Conservation (phyloP, 2,113 vertebrate genomes). For the Cyprinodon brontotheroides region DNA sequence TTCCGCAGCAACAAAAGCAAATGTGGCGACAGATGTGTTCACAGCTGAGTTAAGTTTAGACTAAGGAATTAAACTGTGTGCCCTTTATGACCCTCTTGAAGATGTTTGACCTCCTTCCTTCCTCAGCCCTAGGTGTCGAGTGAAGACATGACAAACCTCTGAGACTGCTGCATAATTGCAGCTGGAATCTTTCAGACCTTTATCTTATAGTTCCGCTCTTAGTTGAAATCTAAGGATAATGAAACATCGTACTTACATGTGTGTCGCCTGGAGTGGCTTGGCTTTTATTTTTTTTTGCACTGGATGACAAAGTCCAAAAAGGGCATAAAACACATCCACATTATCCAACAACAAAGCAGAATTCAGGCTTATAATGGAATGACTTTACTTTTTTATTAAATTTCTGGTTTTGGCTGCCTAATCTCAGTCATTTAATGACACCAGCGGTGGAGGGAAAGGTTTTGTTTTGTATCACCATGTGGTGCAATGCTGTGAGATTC, state of each 20-base stretch:
- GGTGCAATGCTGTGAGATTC: neutral
- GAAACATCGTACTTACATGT: conserved; percentile 8
- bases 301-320: conserved; percentile 10
- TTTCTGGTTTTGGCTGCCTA: conserved; percentile 45
- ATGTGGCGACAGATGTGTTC: conserved; percentile 58
- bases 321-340: conserved; percentile 25
- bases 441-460: conserved; percentile 37
- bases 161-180: conserved; percentile 8
- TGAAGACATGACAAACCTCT: conserved; percentile 7
- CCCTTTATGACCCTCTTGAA: conserved; percentile 14
- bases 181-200: conserved; percentile 41
- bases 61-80: conserved; percentile 10
- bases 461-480: conserved; percentile 31
- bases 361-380: conserved; percentile 67
- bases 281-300: conserved; percentile 58
- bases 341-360: conserved; percentile 47
- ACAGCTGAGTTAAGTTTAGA: conserved; percentile 66
- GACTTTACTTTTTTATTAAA: conserved; percentile 73
- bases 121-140: conserved; percentile 19
- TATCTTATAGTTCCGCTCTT: conserved; percentile 21
- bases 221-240: conserved; percentile 38
- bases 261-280: conserved; percentile 34
- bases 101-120: conserved; percentile 49
- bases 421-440: conserved; percentile 28
- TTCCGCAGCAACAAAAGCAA: conserved; percentile 24